These are phyloP conservation scores for Diplodus sargus DNA, from an alignment of 2,797 vertebrate genomes.

Conservation along the genomic window DNA sequence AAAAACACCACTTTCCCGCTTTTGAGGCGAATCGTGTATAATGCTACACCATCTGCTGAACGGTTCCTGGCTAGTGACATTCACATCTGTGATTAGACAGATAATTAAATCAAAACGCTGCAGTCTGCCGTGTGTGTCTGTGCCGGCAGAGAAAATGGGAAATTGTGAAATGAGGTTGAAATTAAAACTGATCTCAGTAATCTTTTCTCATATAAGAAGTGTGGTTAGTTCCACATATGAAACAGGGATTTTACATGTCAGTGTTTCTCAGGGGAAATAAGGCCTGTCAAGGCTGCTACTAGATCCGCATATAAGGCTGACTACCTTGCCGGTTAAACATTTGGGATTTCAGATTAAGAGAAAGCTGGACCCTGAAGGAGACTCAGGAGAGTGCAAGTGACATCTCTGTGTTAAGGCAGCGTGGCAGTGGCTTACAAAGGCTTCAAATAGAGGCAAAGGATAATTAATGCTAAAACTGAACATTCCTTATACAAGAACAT, in stretches of 20 bases:
- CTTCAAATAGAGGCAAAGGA: neutral
- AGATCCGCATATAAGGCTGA: constrained; percentile 24
- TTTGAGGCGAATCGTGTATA: neutral
- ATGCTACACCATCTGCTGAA: constrained; percentile 19
- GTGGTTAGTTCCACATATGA: constrained; percentile 19
- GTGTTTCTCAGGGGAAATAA: constrained; percentile 18
- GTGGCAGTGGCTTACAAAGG: neutral
- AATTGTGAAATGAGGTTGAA: constrained; percentile 16
- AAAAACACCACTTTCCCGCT: constrained; percentile 6
- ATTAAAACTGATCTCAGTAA: constrained; percentile 23
- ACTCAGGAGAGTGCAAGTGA: neutral
- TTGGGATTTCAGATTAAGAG: constrained; percentile 36
- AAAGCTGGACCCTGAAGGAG: neutral
- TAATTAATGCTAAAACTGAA: too few relatives aligned
- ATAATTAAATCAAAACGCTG: constrained; percentile 6
- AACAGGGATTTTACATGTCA: constrained; percentile 12
- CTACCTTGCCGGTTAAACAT: constrained; percentile 46
- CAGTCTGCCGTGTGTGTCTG: neutral
- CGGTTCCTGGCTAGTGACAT: neutral
- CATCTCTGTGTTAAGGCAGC: neutral
- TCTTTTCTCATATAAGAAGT: neutral
- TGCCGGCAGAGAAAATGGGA: neutral
- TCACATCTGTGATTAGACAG: constrained; percentile 12
- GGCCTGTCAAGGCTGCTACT: constrained; percentile 25
- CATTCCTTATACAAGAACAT: neutral